Conservation (phyloP, 2,113 vertebrate genomes). For the Nibea coibor region DNA sequence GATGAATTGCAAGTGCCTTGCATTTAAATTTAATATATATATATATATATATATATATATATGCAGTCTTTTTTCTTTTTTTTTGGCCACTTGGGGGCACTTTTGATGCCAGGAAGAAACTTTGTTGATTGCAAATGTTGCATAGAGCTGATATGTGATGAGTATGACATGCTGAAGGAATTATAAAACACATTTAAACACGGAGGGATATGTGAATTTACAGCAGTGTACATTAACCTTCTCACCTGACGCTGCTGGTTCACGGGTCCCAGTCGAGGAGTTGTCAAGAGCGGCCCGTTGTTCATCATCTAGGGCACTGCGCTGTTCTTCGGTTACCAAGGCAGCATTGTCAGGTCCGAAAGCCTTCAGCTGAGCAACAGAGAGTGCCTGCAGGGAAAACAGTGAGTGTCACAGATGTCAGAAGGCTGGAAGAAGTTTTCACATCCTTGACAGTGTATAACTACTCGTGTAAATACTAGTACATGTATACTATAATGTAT, state of each 20-base stretch:
- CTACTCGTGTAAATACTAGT: neutral
- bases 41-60: too few relatives aligned
- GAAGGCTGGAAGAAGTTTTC: neutral
- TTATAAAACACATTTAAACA: neutral
- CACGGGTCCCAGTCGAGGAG: constrained; percentile 17
- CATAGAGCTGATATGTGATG: neutral
- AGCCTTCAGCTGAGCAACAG: constrained; percentile 69
- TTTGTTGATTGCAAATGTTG: neutral
- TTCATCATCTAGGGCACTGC: constrained; percentile 4
- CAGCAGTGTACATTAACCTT: neutral
- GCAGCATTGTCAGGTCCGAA: constrained; percentile 79
- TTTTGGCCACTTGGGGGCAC: too few relatives aligned
- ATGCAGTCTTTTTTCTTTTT: too few relatives aligned
- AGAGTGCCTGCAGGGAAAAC: constrained; percentile 64
- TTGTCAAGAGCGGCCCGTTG: constrained; percentile 57
- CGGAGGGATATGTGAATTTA: neutral
- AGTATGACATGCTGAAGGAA: neutral
- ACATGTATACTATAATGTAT: neutral
- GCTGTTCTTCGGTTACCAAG: constrained; percentile 70
- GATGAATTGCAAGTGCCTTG: too few relatives aligned
- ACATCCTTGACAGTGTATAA: neutral
- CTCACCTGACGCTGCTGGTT: constrained; percentile 50
- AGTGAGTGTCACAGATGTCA: neutral
- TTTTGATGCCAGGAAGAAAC: neutral
- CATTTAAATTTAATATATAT: too few relatives aligned